phyloP scores from a whole-genome alignment of 2,888 invertebrate species.

The Lydus trimaculatus region DNA sequence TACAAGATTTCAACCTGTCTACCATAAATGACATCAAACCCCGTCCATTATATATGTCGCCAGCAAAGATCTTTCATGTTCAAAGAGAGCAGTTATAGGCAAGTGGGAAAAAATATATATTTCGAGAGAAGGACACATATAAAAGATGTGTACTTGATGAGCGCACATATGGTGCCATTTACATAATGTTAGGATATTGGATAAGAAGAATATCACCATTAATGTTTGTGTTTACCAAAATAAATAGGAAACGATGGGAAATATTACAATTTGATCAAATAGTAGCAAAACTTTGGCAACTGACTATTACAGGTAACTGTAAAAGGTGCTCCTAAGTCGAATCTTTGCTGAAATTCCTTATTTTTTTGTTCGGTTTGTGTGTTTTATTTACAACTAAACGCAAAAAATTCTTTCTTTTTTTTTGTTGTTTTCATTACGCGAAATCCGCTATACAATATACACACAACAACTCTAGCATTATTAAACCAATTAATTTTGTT shows the following conservation, averaged over 20 bases:
- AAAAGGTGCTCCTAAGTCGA: too few species aligned
- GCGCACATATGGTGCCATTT: conserved; percentile 1
- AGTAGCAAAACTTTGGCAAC: not conserved
- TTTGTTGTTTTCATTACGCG: not conserved
- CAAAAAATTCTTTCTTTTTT: not conserved
- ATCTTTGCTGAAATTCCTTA: too few species aligned
- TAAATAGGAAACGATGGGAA: not conserved
- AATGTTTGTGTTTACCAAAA: not conserved
- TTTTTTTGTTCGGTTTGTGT: too few species aligned
- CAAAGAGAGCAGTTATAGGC: not conserved
- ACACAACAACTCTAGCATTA: conserved; percentile 45
- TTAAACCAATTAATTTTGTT: conserved; percentile 58
- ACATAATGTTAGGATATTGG: conserved; percentile 2
- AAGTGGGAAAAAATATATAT: not conserved
- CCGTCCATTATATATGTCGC: conserved; percentile 17
- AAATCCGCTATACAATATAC: conserved; percentile 17
- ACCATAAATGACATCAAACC: conserved; percentile 16
- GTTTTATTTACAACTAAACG: too few species aligned
- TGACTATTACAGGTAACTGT: too few species aligned
- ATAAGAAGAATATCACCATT: not conserved
- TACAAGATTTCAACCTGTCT: conserved; percentile 15
- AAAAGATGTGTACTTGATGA: not conserved
- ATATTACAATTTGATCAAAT: not conserved
- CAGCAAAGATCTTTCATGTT: conserved; percentile 8
- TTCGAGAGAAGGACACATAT: not conserved